These are phyloP conservation scores for Nudaria mundana DNA, from an alignment of 2,888 invertebrate species.

Conservation along the genomic window DNA sequence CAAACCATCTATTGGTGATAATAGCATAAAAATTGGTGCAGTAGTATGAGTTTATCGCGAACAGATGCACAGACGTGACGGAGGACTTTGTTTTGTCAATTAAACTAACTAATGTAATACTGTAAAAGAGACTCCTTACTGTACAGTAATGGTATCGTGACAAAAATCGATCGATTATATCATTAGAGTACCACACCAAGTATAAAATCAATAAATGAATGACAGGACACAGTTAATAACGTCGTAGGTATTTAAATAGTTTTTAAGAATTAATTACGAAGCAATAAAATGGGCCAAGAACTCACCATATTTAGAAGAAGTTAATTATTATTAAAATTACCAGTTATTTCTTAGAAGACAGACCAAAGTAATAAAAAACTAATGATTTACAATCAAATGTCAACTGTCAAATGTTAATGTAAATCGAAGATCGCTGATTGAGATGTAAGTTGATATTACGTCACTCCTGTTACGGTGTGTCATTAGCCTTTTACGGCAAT, in stretches of 20 bases:
- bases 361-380: constrained; percentile 11
- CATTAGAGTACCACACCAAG: too few species aligned
- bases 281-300: constrained; percentile 3
- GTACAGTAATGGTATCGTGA: not conserved
- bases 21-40: too few species aligned
- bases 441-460: not conserved
- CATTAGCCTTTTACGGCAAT: not conserved
- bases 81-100: too few species aligned
- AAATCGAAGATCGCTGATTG: not conserved
- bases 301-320: constrained; percentile 2
- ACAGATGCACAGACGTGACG: too few species aligned
- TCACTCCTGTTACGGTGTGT: not conserved
- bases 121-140: too few species aligned
- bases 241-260: constrained; percentile 3
- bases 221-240: too few species aligned
- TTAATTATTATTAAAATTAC: constrained; percentile 22
- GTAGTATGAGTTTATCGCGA: too few species aligned
- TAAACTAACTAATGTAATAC: too few species aligned
- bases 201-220: too few species aligned
- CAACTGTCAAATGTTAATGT: not conserved
- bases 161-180: not conserved
- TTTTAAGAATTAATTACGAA: constrained; percentile 2
- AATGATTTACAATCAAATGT: constrained; percentile 11
- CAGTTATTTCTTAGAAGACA: constrained; percentile 10
- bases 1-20: too few species aligned